Evolutionary conservation across 2,113 vertebrate species (phyloP).

Genomic region (Nesoenas mayeri): DNA sequence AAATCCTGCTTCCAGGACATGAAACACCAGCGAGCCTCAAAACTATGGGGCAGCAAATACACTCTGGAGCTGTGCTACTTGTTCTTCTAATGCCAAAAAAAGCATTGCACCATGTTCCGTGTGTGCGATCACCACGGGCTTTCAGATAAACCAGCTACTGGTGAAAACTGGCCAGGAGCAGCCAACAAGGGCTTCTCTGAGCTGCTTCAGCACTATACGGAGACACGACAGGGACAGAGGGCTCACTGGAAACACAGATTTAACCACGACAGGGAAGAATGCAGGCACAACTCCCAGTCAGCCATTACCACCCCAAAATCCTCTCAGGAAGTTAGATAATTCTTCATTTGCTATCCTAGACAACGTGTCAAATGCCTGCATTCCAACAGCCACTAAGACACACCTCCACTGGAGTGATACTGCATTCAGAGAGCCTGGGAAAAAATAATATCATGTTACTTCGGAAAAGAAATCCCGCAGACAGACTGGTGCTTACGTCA

Average conservation of each 20-base stretch:
- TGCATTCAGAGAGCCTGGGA: neutral
- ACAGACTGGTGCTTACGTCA: neutral
- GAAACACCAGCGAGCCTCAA: neutral
- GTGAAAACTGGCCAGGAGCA: neutral
- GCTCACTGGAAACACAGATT: neutral
- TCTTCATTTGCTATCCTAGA: neutral
- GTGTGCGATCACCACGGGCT: neutral
- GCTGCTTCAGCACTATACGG: neutral
- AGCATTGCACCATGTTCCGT: fast-evolving
- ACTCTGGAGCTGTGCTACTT: neutral
- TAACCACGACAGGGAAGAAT: neutral
- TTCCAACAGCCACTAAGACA: neutral
- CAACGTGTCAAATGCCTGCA: neutral
- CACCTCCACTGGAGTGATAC: neutral
- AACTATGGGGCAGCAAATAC: neutral
- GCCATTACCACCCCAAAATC: neutral
- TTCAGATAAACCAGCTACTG: neutral
- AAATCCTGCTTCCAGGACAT: neutral
- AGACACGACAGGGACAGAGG: neutral
- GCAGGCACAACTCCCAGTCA: neutral
- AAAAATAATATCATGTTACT: neutral
- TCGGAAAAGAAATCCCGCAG: neutral
- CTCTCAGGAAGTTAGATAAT: neutral
- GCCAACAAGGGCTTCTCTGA: neutral
- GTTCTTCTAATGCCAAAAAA: neutral